Base-by-base conservation (phyloP, 1,140 invertebrate species). In the Galleria mellonella region DNA sequence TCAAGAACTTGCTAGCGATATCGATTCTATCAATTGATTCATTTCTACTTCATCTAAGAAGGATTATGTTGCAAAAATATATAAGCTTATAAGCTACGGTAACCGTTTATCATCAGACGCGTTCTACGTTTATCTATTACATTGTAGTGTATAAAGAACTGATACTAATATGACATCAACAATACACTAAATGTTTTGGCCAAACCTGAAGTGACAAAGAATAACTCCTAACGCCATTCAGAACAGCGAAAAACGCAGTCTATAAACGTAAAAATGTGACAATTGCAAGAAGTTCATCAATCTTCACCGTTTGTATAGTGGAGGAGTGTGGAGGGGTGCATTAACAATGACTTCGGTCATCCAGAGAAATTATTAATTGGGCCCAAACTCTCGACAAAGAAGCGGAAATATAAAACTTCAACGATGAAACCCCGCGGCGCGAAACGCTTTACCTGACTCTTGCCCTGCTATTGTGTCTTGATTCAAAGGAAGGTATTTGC, bases 391-490 rank as follows among this genome's bases (percentile, higher is more conserved):
- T 60, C 54, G 47, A 84, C 81, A 84, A 84, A 84, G 81, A 83
- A 84, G 66, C 81, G 82, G 82, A 85, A 82, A 85, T 83, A 85
- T 83, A 85, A 83, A 83, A 85, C 76, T 83, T 73, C 72, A 72
- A 54, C 65, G 61, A 63, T 50, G 67, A 58, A 72, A 69, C 76
- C 81, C 81, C 65, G 70, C 62, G 17, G 75, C 38, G 81, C 32
- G 63, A 71, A 56, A 57, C 66, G 73, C 71, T 82, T 64, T 83
- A 83, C 78, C 81, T 84, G 81, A 84, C 81, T 84, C 75, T 82
- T 83, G 77, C 72, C 75, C 81, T 68, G 52, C 66, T 57, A 74
- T 84, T 84, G 81, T 84, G 53, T 55, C 60, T 45, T 53, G 47
- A 68, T 68, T 78, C 65, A 73, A 77, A 70, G 66, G 75, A 75